Conservation (phyloP, 2,888 invertebrate genomes). For the Tetragnatha montana region DNA sequence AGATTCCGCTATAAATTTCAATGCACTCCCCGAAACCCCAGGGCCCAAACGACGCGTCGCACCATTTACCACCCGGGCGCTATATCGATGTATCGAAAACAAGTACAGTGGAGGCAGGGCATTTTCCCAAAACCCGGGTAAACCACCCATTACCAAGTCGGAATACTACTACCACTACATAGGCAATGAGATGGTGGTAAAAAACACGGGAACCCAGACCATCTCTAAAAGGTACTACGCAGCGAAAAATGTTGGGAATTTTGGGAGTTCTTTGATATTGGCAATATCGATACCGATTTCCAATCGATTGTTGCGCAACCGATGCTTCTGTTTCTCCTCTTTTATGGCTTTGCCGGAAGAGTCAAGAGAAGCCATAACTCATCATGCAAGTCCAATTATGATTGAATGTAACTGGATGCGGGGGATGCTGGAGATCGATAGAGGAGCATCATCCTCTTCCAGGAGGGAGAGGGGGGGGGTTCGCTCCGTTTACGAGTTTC, state of each 20-base stretch:
- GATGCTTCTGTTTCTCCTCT: slow-evolving; percentile 27
- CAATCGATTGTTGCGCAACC: slow-evolving; percentile 55
- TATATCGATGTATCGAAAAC: not conserved
- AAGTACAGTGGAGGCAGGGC: not conserved
- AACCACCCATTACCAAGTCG: not conserved
- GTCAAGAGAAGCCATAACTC: slow-evolving; percentile 43
- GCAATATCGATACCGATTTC: slow-evolving; percentile 59
- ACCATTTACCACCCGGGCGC: not conserved
- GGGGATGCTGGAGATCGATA: not conserved
- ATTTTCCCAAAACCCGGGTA: not conserved
- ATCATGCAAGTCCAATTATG: slow-evolving; percentile 22
- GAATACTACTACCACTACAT: not conserved
- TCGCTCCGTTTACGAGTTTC: not conserved
- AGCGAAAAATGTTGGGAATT: not conserved
- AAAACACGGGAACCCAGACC: not conserved
- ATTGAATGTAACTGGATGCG: not conserved
- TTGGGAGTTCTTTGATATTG: not conserved
- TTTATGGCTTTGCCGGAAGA: slow-evolving; percentile 54
- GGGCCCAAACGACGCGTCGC: not conserved
- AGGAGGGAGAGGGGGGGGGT: no score
- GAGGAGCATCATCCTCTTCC: not conserved
- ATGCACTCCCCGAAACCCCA: not conserved
- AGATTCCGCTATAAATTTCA: not conserved
- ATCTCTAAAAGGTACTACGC: not conserved
- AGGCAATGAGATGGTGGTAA: not conserved